Evolutionary conservation across 2,797 vertebrate genomes (phyloP), one percentile per base, ranked within the genome.

Genomic region (Muscicapa comitata): DNA sequence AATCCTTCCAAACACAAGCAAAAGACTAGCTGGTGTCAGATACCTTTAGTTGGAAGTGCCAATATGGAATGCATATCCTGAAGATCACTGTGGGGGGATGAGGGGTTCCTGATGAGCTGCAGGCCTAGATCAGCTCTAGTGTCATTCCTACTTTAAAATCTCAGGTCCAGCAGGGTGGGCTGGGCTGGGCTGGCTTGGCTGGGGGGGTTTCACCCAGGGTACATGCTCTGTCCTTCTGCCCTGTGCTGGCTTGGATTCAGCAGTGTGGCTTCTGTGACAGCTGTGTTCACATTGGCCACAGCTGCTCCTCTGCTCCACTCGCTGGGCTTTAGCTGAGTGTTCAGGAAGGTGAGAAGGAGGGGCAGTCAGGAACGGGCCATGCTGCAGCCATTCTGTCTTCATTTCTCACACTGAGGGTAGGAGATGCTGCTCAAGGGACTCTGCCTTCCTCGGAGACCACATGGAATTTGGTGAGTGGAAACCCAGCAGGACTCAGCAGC

Each of bases 261-360:
- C 62, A 29, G 0, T 0, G 35, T 11, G 48, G 61, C 33, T 70
- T 57, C 67, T 80, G 70, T 4, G 10, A 11, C 37, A 57, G 62
- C 66, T 74, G 82, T 37, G 47, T 23, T 62, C 1, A 0, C 15
- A 1, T 14, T 0, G 0, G 37, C 33, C 0, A 0, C 10, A 51
- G 54, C 81, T 5, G 2, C n/a, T 57, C 23, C n/a, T 48, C 78
- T 59, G 71, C 65, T 55, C 17, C 7, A 11, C 75, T 25, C 0
- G 0, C 53, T 47, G 35, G 7, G 47, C 50, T 81, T 81, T 7
- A 21, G 51, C 5, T 37, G 66, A 10, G 35, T 9, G 55, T 42
- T 75, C 7, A n/a, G 77, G 65, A 43, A 20, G 38, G 40, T 0
- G 0, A 35, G 48, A 17, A 66, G 68, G 75, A 57, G 38, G 21